phyloP scores from a whole-genome alignment of 2,113 vertebrate genomes.

The Pardalotus punctatus region DNA sequence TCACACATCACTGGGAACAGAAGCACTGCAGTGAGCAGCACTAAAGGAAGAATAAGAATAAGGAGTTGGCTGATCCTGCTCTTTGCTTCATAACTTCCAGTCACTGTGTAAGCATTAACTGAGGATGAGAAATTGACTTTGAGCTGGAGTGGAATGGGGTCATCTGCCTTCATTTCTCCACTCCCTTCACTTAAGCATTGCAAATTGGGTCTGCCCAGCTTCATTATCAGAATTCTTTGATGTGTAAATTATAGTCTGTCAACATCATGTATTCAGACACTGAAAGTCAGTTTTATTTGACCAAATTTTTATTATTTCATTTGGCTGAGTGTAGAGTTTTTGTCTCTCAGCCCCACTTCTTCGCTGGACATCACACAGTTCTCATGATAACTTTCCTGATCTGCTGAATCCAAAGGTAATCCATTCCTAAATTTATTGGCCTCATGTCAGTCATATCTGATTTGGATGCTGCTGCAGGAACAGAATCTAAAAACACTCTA shows the following conservation, averaged over 20 bases:
- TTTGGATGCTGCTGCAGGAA: neutral
- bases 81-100: neutral
- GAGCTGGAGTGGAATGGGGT: neutral
- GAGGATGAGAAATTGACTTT: neutral
- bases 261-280: neutral
- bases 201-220: neutral
- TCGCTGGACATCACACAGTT: neutral
- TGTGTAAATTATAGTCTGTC: neutral
- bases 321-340: neutral
- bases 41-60: neutral
- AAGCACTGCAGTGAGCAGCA: neutral
- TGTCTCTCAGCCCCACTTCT: neutral
- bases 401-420: neutral
- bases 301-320: neutral
- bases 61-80: neutral
- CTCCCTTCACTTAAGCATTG: neutral
- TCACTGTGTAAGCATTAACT: neutral
- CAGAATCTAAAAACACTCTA: neutral
- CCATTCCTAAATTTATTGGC: neutral
- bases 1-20: neutral
- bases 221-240: neutral
- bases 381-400: neutral
- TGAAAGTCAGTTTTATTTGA: neutral
- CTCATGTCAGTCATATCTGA: neutral
- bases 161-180: neutral